phyloP scores from a whole-genome alignment of 2,113 vertebrate species.

The Cnemophilus loriae region DNA sequence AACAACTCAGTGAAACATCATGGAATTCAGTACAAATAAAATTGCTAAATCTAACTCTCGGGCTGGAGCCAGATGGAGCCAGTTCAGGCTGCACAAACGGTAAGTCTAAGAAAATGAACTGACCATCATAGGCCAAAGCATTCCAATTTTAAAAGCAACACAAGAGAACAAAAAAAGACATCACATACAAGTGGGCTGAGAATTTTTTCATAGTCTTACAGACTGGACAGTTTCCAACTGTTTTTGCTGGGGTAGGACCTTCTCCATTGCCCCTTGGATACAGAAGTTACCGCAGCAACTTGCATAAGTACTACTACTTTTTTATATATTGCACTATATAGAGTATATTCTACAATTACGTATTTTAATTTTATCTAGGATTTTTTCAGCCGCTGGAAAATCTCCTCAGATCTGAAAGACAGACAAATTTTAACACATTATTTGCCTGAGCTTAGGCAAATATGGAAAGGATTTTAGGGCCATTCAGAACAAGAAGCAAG shows the following conservation, averaged over 20 bases:
- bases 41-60: neutral
- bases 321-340: neutral
- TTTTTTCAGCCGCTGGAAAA: neutral
- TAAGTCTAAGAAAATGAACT: neutral
- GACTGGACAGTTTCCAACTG: neutral
- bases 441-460: neutral
- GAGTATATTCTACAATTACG: neutral
- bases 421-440: neutral
- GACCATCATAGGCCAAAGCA: neutral
- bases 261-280: neutral
- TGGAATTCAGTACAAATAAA: neutral
- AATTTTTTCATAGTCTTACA: neutral
- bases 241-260: neutral
- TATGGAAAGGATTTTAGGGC: neutral
- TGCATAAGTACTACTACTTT: neutral
- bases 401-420: neutral
- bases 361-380: neutral
- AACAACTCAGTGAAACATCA: neutral
- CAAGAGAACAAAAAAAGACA: neutral
- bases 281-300: neutral
- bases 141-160: neutral
- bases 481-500: rapidly evolving
- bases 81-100: neutral
- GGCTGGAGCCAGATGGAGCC: neutral
- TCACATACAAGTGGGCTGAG: neutral